Conservation (phyloP, 2,797 vertebrate species). For the Leucoraja ocellata region DNA sequence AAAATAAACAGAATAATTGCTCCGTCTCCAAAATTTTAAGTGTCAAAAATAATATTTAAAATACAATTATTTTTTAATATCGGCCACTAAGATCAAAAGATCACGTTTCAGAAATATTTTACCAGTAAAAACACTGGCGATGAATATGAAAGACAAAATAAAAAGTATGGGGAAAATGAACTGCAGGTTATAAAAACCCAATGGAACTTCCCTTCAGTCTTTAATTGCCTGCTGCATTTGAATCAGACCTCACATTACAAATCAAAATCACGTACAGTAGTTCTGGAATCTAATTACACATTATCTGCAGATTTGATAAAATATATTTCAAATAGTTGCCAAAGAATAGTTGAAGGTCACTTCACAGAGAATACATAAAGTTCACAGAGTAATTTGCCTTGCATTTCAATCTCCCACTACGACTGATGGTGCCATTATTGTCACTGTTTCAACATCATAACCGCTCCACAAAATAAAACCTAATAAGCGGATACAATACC, state of each 20-base stretch:
- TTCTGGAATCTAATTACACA: slow-evolving; percentile 25
- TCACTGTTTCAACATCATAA: neutral
- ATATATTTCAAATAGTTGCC: slow-evolving; percentile 19
- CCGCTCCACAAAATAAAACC: slow-evolving; percentile 24
- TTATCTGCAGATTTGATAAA: slow-evolving; percentile 32
- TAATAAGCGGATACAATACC: slow-evolving; percentile 13
- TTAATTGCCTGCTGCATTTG: slow-evolving; percentile 11
- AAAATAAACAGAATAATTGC: slow-evolving; percentile 17
- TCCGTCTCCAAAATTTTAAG: neutral
- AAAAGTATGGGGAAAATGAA: slow-evolving; percentile 15
- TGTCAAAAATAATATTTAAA: slow-evolving; percentile 2
- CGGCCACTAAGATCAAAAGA: neutral
- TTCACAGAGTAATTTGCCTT: neutral
- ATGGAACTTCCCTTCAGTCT: neutral
- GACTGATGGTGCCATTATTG: neutral
- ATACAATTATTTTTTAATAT: slow-evolving; percentile 14
- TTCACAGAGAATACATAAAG: neutral
- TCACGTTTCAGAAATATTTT: neutral
- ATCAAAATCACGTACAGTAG: slow-evolving; percentile 19
- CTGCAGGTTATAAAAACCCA: neutral
- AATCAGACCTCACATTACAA: neutral
- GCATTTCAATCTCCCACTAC: neutral
- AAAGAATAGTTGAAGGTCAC: slow-evolving; percentile 24
- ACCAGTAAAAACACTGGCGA: slow-evolving; percentile 4
- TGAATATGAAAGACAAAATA: neutral